Conservation (phyloP, 2,888 invertebrate species). For the Lochmaea crataegi region DNA sequence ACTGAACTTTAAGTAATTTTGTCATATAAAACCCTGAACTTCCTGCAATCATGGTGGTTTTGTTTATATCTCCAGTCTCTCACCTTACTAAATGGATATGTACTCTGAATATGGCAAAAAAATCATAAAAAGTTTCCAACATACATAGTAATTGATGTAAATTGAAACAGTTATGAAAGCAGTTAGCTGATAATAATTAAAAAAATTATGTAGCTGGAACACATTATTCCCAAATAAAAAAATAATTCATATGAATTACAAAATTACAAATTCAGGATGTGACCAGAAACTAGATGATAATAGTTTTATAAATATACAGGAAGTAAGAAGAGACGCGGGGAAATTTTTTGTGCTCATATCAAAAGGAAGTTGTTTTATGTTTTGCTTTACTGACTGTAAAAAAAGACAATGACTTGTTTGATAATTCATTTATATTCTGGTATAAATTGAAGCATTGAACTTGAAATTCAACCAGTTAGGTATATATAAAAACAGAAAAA, state of each 20-base stretch:
- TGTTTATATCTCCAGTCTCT: too few species aligned
- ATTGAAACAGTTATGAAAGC: not conserved
- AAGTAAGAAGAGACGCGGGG: constrained; percentile 31
- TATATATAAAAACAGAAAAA: not conserved
- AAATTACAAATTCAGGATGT: constrained; percentile 26
- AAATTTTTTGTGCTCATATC: constrained; percentile 25
- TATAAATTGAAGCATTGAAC: constrained; percentile 21
- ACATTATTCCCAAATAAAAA: constrained; percentile 4
- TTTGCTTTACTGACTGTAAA: constrained; percentile 14
- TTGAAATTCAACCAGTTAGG: constrained; percentile 4
- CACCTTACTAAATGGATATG: too few species aligned
- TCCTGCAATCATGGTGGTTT: too few species aligned
- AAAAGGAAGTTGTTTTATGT: constrained; percentile 21
- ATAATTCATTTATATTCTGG: constrained; percentile 10
- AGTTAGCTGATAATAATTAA: not conserved
- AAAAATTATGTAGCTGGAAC: not conserved
- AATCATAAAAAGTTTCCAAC: too few species aligned
- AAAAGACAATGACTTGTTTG: constrained; percentile 19
- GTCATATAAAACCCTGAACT: too few species aligned
- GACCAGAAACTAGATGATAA: constrained; percentile 22
- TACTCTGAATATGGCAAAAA: too few species aligned
- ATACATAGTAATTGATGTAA: too few species aligned
- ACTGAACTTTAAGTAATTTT: too few species aligned
- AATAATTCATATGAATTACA: constrained; percentile 5
- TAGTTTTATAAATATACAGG: constrained; percentile 32